These are phyloP conservation scores for Theristicus caerulescens DNA, from an alignment of 2,113 vertebrate species.

Conservation along the genomic window DNA sequence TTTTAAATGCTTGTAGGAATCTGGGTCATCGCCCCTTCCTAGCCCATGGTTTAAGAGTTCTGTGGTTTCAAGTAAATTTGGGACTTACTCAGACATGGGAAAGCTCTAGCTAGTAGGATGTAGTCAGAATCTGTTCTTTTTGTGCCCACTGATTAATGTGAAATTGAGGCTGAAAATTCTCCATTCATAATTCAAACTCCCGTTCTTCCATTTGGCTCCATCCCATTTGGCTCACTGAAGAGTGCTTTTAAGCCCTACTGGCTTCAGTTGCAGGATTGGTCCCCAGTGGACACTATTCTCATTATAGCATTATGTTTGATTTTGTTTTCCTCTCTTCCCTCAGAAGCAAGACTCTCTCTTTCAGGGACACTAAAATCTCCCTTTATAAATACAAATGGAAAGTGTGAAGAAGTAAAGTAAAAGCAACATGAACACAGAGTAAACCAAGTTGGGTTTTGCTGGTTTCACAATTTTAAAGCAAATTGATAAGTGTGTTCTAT, in stretches of 20 bases:
- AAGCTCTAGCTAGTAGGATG: not conserved
- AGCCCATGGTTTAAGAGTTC: not conserved
- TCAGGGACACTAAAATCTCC: not conserved
- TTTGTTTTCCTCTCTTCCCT: not conserved
- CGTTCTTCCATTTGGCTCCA: not conserved
- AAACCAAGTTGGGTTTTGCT: not conserved
- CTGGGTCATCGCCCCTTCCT: not conserved
- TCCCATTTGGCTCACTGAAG: not conserved
- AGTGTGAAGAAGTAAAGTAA: not conserved
- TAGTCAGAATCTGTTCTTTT: not conserved
- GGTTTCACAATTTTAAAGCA: not conserved
- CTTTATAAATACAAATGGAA: not conserved
- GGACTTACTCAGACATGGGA: not conserved
- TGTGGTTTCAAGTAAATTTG: not conserved
- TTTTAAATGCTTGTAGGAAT: slow-evolving; percentile 6
- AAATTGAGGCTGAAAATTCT: not conserved
- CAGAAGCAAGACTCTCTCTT: not conserved
- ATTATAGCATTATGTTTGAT: not conserved
- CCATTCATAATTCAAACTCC: not conserved
- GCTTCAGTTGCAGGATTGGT: not conserved
- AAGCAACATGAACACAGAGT: not conserved
- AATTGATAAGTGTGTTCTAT: not conserved
- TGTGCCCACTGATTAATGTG: not conserved
- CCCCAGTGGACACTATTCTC: not conserved
- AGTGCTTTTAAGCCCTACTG: not conserved